phyloP scores from a whole-genome alignment of 2,797 vertebrate species.

The Naso thynnoides region DNA sequence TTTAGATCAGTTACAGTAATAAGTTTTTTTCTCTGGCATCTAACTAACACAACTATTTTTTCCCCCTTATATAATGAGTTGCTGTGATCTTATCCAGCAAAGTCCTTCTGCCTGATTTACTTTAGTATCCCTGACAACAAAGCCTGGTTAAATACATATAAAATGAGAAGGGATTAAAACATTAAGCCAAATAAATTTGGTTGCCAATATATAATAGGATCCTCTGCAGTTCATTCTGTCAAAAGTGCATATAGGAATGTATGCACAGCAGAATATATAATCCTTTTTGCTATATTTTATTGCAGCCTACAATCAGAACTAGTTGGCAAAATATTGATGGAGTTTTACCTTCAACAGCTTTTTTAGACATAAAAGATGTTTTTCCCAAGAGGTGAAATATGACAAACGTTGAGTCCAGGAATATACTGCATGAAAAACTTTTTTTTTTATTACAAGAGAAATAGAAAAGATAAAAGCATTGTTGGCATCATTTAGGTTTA shows the following conservation, averaged over 20 bases:
- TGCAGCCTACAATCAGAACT: background rate
- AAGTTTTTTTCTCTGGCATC: too few relatives aligned
- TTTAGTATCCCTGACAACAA: background rate
- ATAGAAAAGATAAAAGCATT: conserved; percentile 85
- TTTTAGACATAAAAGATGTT: background rate
- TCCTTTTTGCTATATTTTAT: background rate
- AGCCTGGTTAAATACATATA: background rate
- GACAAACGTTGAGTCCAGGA: conserved; percentile 31
- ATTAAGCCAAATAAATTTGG: background rate
- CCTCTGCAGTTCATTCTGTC: background rate
- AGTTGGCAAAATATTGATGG: background rate
- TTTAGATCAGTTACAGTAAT: too few relatives aligned
- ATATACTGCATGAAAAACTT: conserved; percentile 75
- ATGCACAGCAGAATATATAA: background rate
- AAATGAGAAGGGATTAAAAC: background rate
- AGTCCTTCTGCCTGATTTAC: background rate
- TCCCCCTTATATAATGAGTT: too few relatives aligned
- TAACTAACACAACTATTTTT: too few relatives aligned
- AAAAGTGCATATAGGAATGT: background rate
- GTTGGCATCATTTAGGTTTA: conserved; percentile 73
- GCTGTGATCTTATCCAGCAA: too few relatives aligned
- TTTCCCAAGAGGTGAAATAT: conserved; percentile 7
- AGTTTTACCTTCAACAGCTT: background rate
- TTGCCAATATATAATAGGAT: background rate
- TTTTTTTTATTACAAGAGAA: conserved; percentile 82